Evolutionary conservation across 2,113 vertebrate species (phyloP).

Genomic region (Triplophysa rosa): DNA sequence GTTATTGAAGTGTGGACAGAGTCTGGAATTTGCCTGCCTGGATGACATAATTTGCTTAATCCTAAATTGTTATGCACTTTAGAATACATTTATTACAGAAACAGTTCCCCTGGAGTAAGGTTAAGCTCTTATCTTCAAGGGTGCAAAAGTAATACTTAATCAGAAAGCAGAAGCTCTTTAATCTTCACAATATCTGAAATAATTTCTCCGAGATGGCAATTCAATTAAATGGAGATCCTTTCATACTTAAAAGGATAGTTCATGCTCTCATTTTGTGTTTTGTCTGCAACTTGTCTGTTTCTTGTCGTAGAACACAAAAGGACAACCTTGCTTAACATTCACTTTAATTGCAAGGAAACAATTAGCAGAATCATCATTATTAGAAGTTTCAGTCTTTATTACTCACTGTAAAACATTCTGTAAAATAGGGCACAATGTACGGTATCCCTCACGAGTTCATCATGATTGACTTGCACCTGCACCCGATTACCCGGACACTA

Average conservation of each 20-base stretch:
- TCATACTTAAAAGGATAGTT: too few relatives aligned
- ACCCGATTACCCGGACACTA: too few relatives aligned
- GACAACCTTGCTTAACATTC: too few relatives aligned
- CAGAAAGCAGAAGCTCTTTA: background rate
- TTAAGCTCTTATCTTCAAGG: conserved; percentile 14
- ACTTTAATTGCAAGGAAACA: too few relatives aligned
- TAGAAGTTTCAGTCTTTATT: background rate
- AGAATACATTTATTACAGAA: background rate
- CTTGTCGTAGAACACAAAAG: too few relatives aligned
- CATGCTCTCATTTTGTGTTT: too few relatives aligned
- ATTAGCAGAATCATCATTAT: too few relatives aligned
- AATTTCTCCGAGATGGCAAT: background rate
- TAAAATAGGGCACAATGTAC: too few relatives aligned
- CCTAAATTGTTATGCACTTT: background rate
- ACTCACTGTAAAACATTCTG: too few relatives aligned
- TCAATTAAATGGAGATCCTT: conserved; percentile 1
- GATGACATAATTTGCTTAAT: background rate
- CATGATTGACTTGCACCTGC: too few relatives aligned
- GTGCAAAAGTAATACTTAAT: background rate
- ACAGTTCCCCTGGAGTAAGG: background rate
- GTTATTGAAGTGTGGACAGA: background rate
- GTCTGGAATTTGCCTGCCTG: background rate
- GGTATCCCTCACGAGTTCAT: too few relatives aligned
- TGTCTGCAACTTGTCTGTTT: too few relatives aligned
- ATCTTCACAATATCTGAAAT: background rate